Evolutionary conservation across 2,888 invertebrate species (phyloP), one percentile per base, ranked within the genome.

Genomic region (Pachymerium ferrugineum): DNA sequence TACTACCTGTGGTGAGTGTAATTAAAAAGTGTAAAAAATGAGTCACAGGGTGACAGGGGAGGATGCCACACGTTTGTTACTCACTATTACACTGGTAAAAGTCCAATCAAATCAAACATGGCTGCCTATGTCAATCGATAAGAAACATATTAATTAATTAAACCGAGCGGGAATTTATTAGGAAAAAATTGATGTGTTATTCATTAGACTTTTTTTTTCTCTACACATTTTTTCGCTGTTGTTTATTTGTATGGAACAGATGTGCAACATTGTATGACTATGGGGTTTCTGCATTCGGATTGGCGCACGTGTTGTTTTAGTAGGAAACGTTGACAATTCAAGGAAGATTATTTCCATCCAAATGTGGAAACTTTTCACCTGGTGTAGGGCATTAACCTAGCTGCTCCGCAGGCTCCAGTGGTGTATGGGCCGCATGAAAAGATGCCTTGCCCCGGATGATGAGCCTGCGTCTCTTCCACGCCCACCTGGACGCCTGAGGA

Each of bases 21-120:
- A 62, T 62, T 62, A 62, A 62, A 62, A 62, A 62, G 62, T 62
- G 62, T 62, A 62, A 62, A 62, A 62, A 62, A 62, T 62, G 62
- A 62, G 62, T 62, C 8, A 4, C 25, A 62, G 62, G 62, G 62
- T 62, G 62, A 62, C 62, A 62, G 62, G 62, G 25, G 62, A 62
- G 28, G 28, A 10, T 22, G 28, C 14, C 62, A 14, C 62, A 62
- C 62, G 62, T 62, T 62, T 62, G 62, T 62, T 62, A 62, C 62
- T 62, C 28, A 25, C 25, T 28, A 62, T 62, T 62, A 62, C 62
- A 62, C 28, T n/a, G n/a, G n/a, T n/a, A n/a, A n/a, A n/a, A 62
- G 62, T 28, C 62, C 22, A 62, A 62, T 62, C 14, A 25, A 62
- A 62, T 28, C 62, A 62, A 28, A 28, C 22, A 62, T 28, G 28